phyloP scores from a whole-genome alignment of 2,797 vertebrate genomes.

The Pseudomugil tenellus region DNA sequence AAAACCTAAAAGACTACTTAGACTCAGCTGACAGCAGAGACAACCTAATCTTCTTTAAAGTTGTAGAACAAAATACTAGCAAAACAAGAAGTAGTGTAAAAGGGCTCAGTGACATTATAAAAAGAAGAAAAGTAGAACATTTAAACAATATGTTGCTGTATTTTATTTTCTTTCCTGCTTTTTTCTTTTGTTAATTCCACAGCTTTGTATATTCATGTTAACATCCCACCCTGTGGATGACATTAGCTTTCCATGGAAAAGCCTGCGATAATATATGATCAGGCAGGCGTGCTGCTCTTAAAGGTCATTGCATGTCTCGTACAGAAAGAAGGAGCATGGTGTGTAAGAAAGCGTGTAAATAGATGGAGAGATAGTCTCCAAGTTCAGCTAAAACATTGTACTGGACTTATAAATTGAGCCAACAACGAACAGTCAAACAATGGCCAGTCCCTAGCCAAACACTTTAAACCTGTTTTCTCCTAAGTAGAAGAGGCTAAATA shows the following conservation, averaged over 20 bases:
- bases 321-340: slow-evolving; percentile 17
- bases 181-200: slow-evolving; percentile 25
- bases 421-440: slow-evolving; percentile 24
- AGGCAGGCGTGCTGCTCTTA: slow-evolving; percentile 55
- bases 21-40: slow-evolving; percentile 11
- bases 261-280: slow-evolving; percentile 36
- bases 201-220: slow-evolving; percentile 22
- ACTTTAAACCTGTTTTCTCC: slow-evolving; percentile 2
- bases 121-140: slow-evolving; percentile 9
- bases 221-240: slow-evolving; percentile 44
- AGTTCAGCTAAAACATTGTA: slow-evolving; percentile 28
- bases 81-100: not conserved
- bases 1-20: not conserved
- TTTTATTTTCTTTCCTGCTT: slow-evolving; percentile 36
- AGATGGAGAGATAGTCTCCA: slow-evolving; percentile 36
- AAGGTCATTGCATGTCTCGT: slow-evolving; percentile 59
- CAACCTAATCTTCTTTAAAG: slow-evolving; percentile 4
- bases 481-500: slow-evolving; percentile 5
- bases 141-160: slow-evolving; percentile 1
- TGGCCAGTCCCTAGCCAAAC: slow-evolving; percentile 15
- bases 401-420: slow-evolving; percentile 25
- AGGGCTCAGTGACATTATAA: not conserved
- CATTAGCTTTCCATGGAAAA: slow-evolving; percentile 55
- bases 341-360: slow-evolving; percentile 30
- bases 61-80: not conserved